Conservation (phyloP, 2,113 vertebrate genomes). For the Merops nubicus region DNA sequence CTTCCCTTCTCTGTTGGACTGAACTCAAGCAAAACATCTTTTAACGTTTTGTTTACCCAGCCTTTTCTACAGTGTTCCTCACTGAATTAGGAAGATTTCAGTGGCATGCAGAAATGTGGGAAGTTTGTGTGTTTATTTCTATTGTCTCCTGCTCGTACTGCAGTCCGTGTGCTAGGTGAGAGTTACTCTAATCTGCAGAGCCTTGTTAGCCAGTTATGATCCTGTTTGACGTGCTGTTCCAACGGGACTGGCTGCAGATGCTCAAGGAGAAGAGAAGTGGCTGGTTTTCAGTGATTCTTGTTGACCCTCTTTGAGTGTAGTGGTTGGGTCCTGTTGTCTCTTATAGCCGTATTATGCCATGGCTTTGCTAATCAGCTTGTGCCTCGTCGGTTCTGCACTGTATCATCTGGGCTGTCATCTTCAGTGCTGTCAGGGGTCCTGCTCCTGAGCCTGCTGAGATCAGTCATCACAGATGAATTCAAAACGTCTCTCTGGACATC, state of each 20-base stretch:
- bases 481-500: neutral
- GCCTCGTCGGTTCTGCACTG: accelerated
- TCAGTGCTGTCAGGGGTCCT: neutral
- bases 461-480: neutral
- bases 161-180: neutral
- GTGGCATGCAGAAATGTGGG: neutral
- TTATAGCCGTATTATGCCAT: accelerated
- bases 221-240: neutral
- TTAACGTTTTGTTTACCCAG: conserved; percentile 5
- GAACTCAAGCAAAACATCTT: neutral
- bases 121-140: neutral
- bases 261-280: neutral
- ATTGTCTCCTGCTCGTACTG: neutral
- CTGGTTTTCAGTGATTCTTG: neutral
- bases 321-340: neutral
- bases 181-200: neutral
- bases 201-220: accelerated
- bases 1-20: neutral
- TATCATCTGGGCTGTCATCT: neutral
- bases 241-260: accelerated
- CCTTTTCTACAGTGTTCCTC: neutral
- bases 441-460: neutral
- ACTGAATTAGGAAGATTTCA: neutral
- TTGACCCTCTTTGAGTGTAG: neutral
- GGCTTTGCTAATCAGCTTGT: neutral